Evolutionary conservation across 2,888 invertebrate genomes (phyloP), one percentile per base, ranked within the genome.

Genomic region (Stenoptilia bipunctidactyla): DNA sequence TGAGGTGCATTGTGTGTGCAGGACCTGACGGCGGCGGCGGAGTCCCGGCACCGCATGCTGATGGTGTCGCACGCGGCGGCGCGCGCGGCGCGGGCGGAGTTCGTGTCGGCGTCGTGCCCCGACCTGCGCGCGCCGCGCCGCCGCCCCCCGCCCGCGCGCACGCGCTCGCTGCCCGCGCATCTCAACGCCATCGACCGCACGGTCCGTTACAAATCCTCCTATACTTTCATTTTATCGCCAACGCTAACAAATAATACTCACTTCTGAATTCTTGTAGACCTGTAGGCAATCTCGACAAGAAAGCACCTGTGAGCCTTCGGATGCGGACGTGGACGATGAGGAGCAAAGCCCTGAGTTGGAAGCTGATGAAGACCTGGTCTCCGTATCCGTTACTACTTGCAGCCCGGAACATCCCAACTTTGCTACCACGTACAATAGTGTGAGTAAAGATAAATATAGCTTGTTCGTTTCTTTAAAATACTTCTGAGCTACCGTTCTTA

Each of bases 91-190:
- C 82, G 64, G 49, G 75, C 86, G 3, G 67, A 83, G 40, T 90
- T 87, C 68, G 77, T 92, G 45, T 95, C 94, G 6, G 87, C 87
- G 51, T 96, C 96, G 0, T 95, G 94, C 60, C 95, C 96, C 0
- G 88, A 92, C 70, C 86, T 94, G 52, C 59, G 63, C 37, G 56
- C 65, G 36, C 20, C 8, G 20, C n/a, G n/a, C n/a, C 58, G 53
- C 45, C 56, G 47, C 42, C 53, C 46, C 12, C 57, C 42, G 49
- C 49, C 40, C 51, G 47, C 45, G 44, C 42, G 43, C 46, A 20
- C 45, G 49, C 44, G 40, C 46, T 57, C 50, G 37, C 39, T 48
- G 43, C 41, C 76, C 54, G 46, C 56, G 6, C 66, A 62, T 15
- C 58, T 76, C 9, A 57, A 74, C 39, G 55, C 64, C 2, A 38